These are phyloP conservation scores for Hemichromis elongatus DNA, from an alignment of 2,113 vertebrate species.

Conservation along the genomic window DNA sequence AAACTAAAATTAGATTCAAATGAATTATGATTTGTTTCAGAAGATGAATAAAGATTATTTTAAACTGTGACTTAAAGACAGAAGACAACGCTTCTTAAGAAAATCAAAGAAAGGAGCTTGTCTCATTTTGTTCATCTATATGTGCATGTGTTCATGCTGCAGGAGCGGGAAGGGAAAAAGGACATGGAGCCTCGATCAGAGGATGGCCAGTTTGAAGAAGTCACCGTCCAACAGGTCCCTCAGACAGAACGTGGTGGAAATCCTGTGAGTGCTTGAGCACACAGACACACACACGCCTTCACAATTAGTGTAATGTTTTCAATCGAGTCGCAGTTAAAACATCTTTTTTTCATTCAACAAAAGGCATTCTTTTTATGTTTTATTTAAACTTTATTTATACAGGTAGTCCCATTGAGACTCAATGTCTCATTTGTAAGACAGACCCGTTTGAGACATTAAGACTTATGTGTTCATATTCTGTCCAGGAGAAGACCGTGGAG, in stretches of 20 bases:
- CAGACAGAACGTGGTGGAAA: neutral
- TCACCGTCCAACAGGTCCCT: conserved; percentile 26
- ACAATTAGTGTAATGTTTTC: neutral
- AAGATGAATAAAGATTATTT: neutral
- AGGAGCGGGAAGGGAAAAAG: conserved; percentile 68
- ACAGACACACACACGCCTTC: neutral
- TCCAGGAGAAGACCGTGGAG: conserved; percentile 59
- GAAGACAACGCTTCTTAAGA: neutral
- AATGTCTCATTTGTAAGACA: neutral
- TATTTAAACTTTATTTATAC: neutral
- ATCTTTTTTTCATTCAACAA: neutral
- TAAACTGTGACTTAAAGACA: neutral
- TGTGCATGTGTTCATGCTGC: neutral
- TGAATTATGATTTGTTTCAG: neutral
- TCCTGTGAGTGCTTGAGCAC: conserved; percentile 27
- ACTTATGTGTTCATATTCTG: neutral
- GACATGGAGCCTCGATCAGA: conserved; percentile 57
- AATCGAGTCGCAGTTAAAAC: neutral
- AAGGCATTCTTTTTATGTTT: neutral
- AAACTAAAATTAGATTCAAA: neutral
- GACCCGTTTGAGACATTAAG: neutral
- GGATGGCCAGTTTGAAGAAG: conserved; percentile 50
- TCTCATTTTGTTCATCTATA: neutral
- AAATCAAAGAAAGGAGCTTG: neutral
- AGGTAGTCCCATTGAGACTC: neutral